A percentile compares a stretch with the other conserved stretches of the same genome.
Conservation (phyloP, 2,797 vertebrate genomes). For the Alcedo quadribrachys region DNA sequence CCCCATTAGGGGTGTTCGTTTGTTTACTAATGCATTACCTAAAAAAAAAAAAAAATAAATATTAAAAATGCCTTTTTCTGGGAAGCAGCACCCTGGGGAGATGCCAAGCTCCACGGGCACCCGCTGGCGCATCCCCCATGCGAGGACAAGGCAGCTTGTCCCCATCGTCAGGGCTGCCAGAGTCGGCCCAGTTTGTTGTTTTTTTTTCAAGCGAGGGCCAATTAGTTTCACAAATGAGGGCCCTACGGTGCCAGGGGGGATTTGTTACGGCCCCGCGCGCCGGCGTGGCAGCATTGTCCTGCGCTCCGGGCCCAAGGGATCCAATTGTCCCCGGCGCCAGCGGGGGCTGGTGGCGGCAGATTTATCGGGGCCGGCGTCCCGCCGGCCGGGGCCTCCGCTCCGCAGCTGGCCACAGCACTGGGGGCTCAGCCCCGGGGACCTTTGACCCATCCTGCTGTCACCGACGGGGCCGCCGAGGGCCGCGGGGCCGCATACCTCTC, state of each 20-base stretch:
- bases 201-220: conserved; percentile 72
- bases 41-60: not conserved
- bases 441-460: conserved; percentile 84
- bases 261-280: conserved; percentile 81
- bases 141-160: not conserved
- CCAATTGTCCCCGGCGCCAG: conserved; percentile 80
- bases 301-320: conserved; percentile 71
- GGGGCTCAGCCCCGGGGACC: conserved; percentile 80
- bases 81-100: not conserved
- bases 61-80: not conserved
- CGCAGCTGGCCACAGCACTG: conserved; percentile 80
- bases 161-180: not conserved
- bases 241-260: conserved; percentile 77
- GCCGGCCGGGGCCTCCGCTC: conserved; percentile 67
- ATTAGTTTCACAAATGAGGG: conserved; percentile 84
- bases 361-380: conserved; percentile 76
- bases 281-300: conserved; percentile 78
- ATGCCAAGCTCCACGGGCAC: not conserved
- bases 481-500: conserved; percentile 77
- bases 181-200: not conserved
- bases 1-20: fast-evolving
- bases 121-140: not conserved
- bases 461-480: conserved; percentile 77
- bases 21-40: not conserved
- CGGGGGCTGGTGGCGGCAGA: conserved; percentile 76